These are phyloP conservation scores for Mycalesis mineus DNA, from an alignment of 2,888 invertebrate genomes.

Conservation along the genomic window DNA sequence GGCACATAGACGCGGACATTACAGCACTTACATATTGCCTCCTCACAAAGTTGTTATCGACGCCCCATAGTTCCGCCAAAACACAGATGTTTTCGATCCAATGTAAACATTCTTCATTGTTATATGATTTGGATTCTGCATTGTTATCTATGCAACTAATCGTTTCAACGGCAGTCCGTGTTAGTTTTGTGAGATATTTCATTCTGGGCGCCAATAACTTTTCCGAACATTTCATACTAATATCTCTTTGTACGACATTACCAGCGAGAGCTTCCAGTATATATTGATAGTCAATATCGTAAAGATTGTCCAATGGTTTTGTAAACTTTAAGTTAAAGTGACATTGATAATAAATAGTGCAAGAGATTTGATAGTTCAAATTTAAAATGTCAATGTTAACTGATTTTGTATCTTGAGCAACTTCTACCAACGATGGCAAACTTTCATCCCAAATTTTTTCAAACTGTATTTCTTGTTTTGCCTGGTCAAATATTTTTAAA, in stretches of 20 bases:
- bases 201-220: constrained; percentile 82
- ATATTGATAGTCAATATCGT: constrained; percentile 84
- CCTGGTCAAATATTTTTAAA: constrained; percentile 52
- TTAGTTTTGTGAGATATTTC: constrained; percentile 85
- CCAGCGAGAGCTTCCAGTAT: constrained; percentile 71
- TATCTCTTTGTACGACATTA: constrained; percentile 67
- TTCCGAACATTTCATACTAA: constrained; percentile 82
- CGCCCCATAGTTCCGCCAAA: constrained; percentile 86
- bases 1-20: too few relatives aligned
- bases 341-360: constrained; percentile 87
- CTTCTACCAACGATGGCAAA: constrained; percentile 84
- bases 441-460: constrained; percentile 84
- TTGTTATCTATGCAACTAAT: constrained; percentile 80
- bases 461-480: constrained; percentile 64
- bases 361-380: constrained; percentile 88
- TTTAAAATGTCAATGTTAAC: constrained; percentile 87
- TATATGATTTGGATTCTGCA: constrained; percentile 62
- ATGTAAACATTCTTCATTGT: constrained; percentile 57
- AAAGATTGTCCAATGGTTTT: constrained; percentile 85
- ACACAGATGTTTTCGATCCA: constrained; percentile 87
- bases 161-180: constrained; percentile 85
- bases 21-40: constrained; percentile 84
- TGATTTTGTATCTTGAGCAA: constrained; percentile 86
- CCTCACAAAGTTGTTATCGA: constrained; percentile 84
- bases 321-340: constrained; percentile 85